Evolutionary conservation across 2,888 invertebrate genomes (phyloP), one percentile per base, ranked within the genome.

Genomic region (Rambutsinella grinnellia): DNA sequence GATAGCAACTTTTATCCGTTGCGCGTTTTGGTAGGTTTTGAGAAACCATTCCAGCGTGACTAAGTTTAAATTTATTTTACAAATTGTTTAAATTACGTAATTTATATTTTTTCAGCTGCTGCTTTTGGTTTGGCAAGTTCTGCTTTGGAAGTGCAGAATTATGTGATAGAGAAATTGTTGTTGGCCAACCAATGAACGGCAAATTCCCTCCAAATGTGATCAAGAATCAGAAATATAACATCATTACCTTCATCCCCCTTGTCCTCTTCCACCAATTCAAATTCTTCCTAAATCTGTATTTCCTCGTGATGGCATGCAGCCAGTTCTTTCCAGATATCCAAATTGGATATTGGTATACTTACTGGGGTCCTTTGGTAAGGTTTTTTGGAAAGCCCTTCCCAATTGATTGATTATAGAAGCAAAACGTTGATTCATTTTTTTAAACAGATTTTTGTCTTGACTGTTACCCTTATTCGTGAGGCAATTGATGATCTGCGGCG

Each of bases 271-370:
- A 99, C 88, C 99, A 99, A 88, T 99, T 99, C 89, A 94, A 96
- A 85, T 99, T 98, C 88, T 99, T 99, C 88, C 90, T 99, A 82
- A 99, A 99, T 88, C 88, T 99, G 74, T 99, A 98, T 87, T 99
- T 99, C 88, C 89, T 99, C 82, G 90, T 99, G 74, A 99, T 99
- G 99, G 99, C 99, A 0, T 89, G 94, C 67, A 97, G 97, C 85
- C 99, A 99, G 88, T 98, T 99, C 88, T 95, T 99, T 28, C 86
- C 97, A 24, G 96, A 95, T 85, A 93, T 99, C 83, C 90, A 95
- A 84, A 96, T 99, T 85, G 99, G 99, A 1, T 97, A 97, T 86
- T 90, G 99, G 54, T 80, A 99, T 87, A 99, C 99, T 0, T 99
- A 99, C 87, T 99, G 99, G 99, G 99, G 97, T 78, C 99, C 99